Conservation (phyloP, 35 echinoderm and acorn worm species). For the Diadema setosum region DNA sequence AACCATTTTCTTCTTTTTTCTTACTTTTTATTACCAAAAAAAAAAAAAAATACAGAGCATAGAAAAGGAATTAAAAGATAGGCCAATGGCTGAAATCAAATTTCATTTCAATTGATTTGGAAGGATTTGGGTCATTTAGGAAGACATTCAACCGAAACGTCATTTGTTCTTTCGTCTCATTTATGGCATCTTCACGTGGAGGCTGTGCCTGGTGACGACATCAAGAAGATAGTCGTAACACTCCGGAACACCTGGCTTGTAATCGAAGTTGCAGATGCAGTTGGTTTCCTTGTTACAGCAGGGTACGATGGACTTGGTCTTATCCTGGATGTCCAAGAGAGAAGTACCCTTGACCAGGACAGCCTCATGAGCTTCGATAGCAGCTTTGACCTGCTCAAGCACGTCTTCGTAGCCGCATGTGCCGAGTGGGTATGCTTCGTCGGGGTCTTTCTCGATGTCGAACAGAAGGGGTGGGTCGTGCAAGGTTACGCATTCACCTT, state of each 20-base stretch:
- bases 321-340: neutral
- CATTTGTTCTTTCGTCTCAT: too few relatives aligned
- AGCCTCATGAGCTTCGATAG: neutral
- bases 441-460: slow-evolving; percentile 31
- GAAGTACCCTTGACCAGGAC: neutral
- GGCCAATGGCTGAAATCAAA: too few relatives aligned
- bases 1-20: too few relatives aligned
- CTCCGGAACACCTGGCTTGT: neutral
- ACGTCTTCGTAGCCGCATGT: neutral
- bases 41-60: too few relatives aligned
- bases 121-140: too few relatives aligned
- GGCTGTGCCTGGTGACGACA: neutral
- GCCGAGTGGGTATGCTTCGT: slow-evolving; percentile 33
- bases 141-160: too few relatives aligned
- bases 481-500: slow-evolving; percentile 20
- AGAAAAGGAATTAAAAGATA: too few relatives aligned
- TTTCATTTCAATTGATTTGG: too few relatives aligned
- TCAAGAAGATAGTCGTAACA: neutral
- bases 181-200: too few relatives aligned
- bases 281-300: neutral
- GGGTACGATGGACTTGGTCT: neutral
- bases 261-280: slow-evolving; percentile 13
- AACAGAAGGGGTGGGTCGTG: slow-evolving; percentile 54
- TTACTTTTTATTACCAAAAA: too few relatives aligned
- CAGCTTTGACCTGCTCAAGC: neutral